Evolutionary conservation across 1,140 invertebrate species (phyloP).

Genomic region (Rhyacophila brunnea): DNA sequence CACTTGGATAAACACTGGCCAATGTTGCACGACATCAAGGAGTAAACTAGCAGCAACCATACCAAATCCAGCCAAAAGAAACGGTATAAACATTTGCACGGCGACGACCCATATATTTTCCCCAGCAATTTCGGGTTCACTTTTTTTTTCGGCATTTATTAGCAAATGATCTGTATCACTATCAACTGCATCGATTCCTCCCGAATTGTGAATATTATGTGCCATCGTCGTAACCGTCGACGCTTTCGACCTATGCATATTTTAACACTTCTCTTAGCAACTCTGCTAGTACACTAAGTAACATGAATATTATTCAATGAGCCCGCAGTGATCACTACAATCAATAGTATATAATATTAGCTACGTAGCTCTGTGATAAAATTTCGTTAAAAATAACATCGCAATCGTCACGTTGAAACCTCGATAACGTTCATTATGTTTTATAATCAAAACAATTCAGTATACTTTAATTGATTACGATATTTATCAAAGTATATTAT

Average conservation of each 20-base stretch:
- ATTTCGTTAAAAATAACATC: conserved; percentile 14
- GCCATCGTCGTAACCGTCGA: conserved; percentile 12
- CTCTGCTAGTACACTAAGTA: not conserved
- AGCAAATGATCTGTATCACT: conserved; percentile 16
- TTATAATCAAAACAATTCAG: too few relatives aligned
- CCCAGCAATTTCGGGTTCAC: conserved; percentile 2
- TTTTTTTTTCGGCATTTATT: conserved; percentile 7
- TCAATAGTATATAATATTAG: too few relatives aligned
- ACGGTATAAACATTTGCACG: conserved; percentile 86
- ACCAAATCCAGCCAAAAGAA: conserved; percentile 86
- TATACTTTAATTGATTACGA: too few relatives aligned
- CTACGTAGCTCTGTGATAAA: too few relatives aligned
- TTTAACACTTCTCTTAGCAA: conserved; percentile 1
- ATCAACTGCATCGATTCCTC: conserved; percentile 7
- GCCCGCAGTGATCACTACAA: too few relatives aligned
- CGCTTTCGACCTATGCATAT: conserved; percentile 21
- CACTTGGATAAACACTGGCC: conserved; percentile 81
- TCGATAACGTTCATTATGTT: too few relatives aligned
- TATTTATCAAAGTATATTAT: too few relatives aligned
- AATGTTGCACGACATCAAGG: conserved; percentile 84
- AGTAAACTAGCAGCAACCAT: conserved; percentile 89
- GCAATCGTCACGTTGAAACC: too few relatives aligned
- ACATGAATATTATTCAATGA: too few relatives aligned
- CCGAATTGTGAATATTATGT: conserved; percentile 2
- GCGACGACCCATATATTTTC: conserved; percentile 62